A percentile compares a stretch with the other conserved stretches of the same genome.
Evolutionary conservation across 2,797 vertebrate genomes (phyloP).

Genomic region (Enteromius paludinosus): DNA sequence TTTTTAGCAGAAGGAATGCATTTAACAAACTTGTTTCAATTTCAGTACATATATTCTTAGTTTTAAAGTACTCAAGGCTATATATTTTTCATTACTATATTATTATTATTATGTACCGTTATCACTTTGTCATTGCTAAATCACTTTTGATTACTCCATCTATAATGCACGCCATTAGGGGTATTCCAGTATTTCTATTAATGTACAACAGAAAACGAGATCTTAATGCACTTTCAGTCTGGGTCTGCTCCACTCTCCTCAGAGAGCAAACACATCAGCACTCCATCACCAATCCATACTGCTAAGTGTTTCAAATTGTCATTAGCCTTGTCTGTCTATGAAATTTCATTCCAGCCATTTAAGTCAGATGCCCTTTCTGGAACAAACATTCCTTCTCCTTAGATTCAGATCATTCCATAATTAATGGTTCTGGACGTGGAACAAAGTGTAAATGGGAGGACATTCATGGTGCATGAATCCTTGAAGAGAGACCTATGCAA

Average conservation of each 20-base stretch:
- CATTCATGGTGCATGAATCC: constrained; percentile 32
- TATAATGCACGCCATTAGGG: constrained; percentile 15
- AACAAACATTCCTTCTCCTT: constrained; percentile 60
- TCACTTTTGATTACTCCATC: background rate
- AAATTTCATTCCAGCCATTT: constrained; percentile 56
- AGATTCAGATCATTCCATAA: constrained; percentile 67
- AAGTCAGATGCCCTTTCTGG: constrained; percentile 67
- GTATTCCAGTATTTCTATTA: constrained; percentile 31
- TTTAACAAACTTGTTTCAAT: too few species aligned
- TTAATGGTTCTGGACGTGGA: constrained; percentile 65
- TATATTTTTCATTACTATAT: too few species aligned
- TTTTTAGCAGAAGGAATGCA: too few species aligned
- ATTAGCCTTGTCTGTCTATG: constrained; percentile 51
- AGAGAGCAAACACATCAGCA: constrained; percentile 49
- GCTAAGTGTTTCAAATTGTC: constrained; percentile 46
- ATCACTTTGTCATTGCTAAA: background rate
- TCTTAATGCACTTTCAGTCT: constrained; percentile 29
- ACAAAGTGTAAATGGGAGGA: constrained; percentile 46
- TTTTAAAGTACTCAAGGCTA: too few species aligned
- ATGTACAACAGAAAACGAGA: constrained; percentile 15
- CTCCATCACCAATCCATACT: constrained; percentile 46
- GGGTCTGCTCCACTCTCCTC: constrained; percentile 21
- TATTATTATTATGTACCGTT: background rate
- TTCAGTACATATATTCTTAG: too few species aligned
- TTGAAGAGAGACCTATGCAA: background rate